phyloP scores from a whole-genome alignment of 2,113 vertebrate genomes.

The Rhinoptilus africanus region DNA sequence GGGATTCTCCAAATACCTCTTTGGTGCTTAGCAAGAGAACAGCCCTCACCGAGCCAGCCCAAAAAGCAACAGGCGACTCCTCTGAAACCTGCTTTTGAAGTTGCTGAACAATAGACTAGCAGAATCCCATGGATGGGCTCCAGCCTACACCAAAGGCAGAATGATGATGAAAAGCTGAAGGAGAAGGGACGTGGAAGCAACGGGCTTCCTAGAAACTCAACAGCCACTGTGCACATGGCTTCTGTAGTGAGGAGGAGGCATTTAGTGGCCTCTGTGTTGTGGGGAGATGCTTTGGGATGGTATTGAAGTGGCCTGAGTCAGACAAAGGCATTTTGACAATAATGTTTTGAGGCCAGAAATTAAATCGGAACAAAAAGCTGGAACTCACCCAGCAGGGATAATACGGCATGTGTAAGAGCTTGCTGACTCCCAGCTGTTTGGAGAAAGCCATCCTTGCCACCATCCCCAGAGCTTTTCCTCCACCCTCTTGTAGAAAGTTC shows the following conservation, averaged over 20 bases:
- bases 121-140: not conserved
- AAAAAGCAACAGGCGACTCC: not conserved
- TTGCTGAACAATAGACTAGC: not conserved
- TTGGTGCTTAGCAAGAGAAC: not conserved
- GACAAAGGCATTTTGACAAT: slow-evolving; percentile 14
- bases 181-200: not conserved
- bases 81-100: not conserved
- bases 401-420: not conserved
- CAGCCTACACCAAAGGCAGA: not conserved
- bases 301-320: slow-evolving; percentile 8
- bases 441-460: slow-evolving; percentile 15
- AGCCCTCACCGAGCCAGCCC: not conserved
- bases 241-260: not conserved
- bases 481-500: not conserved
- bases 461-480: not conserved
- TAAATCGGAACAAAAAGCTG: not conserved
- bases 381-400: not conserved
- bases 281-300: not conserved
- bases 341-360: not conserved
- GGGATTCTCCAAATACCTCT: not conserved
- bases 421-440: not conserved
- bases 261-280: not conserved
- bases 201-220: not conserved
- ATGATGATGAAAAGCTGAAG: not conserved
- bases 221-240: not conserved